Conservation (phyloP, 2,797 vertebrate species). For the Rhodeus uyekii region DNA sequence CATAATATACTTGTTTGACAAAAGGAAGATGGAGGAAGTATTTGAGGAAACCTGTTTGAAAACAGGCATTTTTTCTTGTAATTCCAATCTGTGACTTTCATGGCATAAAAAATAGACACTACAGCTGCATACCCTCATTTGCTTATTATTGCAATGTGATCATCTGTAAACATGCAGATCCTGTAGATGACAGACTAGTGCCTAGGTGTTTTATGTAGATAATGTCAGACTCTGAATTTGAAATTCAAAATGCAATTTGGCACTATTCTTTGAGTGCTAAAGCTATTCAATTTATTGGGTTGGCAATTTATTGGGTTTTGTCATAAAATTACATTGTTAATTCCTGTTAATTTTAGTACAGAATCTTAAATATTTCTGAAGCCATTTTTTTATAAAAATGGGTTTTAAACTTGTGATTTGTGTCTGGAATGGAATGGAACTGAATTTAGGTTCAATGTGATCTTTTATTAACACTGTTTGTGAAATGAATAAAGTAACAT, state of each 20-base stretch:
- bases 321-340: not conserved
- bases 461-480: not conserved
- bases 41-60: not conserved
- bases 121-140: not conserved
- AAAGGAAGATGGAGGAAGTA: not conserved
- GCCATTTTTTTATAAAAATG: not conserved
- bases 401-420: not conserved
- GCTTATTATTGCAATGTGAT: not conserved
- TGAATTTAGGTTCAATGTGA: too few relatives aligned
- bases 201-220: not conserved
- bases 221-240: not conserved
- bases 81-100: not conserved
- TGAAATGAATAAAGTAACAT: not conserved
- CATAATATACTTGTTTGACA: not conserved
- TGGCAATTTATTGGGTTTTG: not conserved
- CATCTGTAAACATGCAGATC: not conserved
- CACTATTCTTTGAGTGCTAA: not conserved
- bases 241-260: not conserved
- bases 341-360: too few relatives aligned
- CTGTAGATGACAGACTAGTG: not conserved
- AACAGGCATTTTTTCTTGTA: not conserved
- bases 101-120: not conserved
- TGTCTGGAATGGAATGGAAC: not conserved
- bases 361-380: not conserved
- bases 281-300: not conserved